Conservation (phyloP, 2,888 invertebrate species). For the Octodonta nipae region DNA sequence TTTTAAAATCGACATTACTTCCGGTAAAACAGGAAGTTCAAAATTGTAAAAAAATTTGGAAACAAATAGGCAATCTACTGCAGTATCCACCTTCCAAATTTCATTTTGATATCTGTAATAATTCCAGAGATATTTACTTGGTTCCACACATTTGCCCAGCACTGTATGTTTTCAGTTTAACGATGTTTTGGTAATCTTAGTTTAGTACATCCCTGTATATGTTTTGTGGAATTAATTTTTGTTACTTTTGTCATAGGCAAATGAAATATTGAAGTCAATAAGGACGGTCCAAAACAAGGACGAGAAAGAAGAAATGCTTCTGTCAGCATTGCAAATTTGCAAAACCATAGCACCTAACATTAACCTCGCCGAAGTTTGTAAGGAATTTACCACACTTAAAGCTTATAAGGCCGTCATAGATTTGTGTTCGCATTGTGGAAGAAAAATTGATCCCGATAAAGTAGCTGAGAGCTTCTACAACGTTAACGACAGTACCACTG, state of each 20-base stretch:
- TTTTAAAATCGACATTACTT: too few species aligned
- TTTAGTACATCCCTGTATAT: too few species aligned
- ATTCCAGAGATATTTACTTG: too few species aligned
- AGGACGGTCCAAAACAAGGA: slow-evolving; percentile 58
- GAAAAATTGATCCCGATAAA: slow-evolving; percentile 77
- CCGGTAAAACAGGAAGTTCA: too few species aligned
- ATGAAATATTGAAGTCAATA: slow-evolving; percentile 75
- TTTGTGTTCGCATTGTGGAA: slow-evolving; percentile 69
- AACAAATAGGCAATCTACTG: too few species aligned
- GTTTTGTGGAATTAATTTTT: too few species aligned
- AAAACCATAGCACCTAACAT: slow-evolving; percentile 80
- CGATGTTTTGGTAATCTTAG: too few species aligned
- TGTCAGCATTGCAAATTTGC: slow-evolving; percentile 69
- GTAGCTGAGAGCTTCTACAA: slow-evolving; percentile 78
- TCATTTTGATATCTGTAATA: too few species aligned
- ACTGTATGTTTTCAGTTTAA: too few species aligned
- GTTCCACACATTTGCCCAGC: too few species aligned
- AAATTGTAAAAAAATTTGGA: too few species aligned
- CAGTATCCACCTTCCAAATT: too few species aligned
- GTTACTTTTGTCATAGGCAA: slow-evolving; percentile 44
- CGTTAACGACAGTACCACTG: slow-evolving; percentile 68
- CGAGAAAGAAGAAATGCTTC: slow-evolving; percentile 64
- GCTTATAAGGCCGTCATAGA: slow-evolving; percentile 85
- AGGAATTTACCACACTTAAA: slow-evolving; percentile 64
- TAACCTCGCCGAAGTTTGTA: slow-evolving; percentile 72